A percentile compares a stretch with the other conserved stretches of the same genome.
phyloP scores from a whole-genome alignment of 2,113 vertebrate species.

The Clinocottus analis region DNA sequence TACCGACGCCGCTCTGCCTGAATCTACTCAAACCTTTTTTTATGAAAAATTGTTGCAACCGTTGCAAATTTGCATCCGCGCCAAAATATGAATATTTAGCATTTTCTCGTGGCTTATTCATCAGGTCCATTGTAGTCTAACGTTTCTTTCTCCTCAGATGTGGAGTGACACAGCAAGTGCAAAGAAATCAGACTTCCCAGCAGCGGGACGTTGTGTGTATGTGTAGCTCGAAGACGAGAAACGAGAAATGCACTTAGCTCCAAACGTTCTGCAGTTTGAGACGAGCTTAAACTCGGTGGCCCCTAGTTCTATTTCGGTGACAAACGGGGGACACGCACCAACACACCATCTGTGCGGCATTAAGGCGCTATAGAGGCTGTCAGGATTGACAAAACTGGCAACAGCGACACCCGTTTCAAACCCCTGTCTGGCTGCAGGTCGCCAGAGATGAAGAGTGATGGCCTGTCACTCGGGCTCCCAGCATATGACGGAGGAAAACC shows the following conservation, averaged over 20 bases:
- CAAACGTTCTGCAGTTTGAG: constrained; percentile 29
- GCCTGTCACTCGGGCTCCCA: constrained; percentile 70
- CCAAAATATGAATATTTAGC: neutral
- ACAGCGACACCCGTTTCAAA: constrained; percentile 68
- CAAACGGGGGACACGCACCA: constrained; percentile 66
- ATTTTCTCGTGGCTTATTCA: neutral
- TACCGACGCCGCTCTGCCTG: too few relatives aligned
- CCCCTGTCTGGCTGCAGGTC: constrained; percentile 71
- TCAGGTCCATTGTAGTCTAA: neutral
- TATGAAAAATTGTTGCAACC: too few relatives aligned
- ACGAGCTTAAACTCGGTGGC: constrained; percentile 30
- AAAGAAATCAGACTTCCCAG: neutral
- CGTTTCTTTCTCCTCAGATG: neutral
- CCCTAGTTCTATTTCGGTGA: constrained; percentile 64
- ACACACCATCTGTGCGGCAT: constrained; percentile 78
- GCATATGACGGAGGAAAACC: constrained; percentile 63
- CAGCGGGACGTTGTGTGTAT: too few relatives aligned
- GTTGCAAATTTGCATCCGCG: neutral
- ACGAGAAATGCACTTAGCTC: constrained; percentile 22
- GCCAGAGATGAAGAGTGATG: constrained; percentile 80
- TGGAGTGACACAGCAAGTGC: neutral
- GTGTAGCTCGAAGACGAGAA: too few relatives aligned
- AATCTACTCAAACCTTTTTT: too few relatives aligned
- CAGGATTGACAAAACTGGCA: constrained; percentile 79
- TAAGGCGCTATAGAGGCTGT: constrained; percentile 66